Percentiles rank a stretch among this genome's conserved stretches.
phyloP scores from a whole-genome alignment of 2,797 vertebrate species.

The Mallotus villosus region DNA sequence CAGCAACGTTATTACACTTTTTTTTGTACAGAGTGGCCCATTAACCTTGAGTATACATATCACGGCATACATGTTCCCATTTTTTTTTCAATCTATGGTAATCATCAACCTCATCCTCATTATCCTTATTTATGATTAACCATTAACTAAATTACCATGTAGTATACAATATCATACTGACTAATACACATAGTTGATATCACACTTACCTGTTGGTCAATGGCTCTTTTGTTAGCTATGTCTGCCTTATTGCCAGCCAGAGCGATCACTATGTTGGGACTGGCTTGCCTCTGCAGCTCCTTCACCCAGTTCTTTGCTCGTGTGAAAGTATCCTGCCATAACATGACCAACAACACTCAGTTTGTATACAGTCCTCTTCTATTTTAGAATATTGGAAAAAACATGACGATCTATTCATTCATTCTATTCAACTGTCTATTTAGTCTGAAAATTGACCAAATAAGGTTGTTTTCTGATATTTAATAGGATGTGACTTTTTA shows the following conservation, averaged over 20 bases:
- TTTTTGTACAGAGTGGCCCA: too few relatives aligned
- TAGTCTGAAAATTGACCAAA: too few relatives aligned
- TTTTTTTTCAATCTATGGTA: too few relatives aligned
- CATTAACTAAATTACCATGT: not conserved
- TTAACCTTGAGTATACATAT: too few relatives aligned
- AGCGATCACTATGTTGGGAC: constrained; percentile 92
- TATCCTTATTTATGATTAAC: not conserved
- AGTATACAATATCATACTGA: not conserved
- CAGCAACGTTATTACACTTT: constrained; percentile 2
- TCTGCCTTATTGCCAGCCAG: constrained; percentile 94
- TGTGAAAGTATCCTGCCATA: constrained; percentile 84
- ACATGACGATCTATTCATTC: too few relatives aligned
- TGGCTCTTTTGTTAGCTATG: constrained; percentile 87
- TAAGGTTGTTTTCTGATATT: too few relatives aligned
- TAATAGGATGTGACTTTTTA: too few relatives aligned
- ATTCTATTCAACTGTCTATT: too few relatives aligned
- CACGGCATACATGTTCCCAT: not conserved
- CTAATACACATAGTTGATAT: not conserved
- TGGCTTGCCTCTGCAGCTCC: constrained; percentile 92
- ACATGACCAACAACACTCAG: not conserved
- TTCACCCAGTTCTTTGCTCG: constrained; percentile 96
- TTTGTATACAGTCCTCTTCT: constrained; percentile 6
- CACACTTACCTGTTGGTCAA: constrained; percentile 84
- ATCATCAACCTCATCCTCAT: too few relatives aligned
- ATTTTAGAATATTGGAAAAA: too few relatives aligned